Evolutionary conservation across 2,888 invertebrate genomes (phyloP).

Genomic region (Thera obeliscata): DNA sequence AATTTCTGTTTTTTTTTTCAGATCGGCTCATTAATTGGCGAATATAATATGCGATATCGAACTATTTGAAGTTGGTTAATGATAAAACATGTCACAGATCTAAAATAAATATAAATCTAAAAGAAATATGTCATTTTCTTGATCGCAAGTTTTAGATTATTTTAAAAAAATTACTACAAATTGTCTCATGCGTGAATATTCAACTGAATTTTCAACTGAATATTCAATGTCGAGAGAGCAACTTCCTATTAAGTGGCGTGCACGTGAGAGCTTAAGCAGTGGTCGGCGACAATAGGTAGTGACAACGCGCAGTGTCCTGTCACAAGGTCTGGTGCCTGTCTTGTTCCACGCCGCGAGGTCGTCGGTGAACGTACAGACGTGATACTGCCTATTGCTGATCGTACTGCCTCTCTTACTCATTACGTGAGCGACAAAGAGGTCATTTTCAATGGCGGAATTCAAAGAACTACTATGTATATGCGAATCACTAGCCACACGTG

Average conservation of each 20-base stretch:
- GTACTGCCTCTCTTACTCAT: conserved; percentile 43
- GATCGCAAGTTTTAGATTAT: too few relatives aligned
- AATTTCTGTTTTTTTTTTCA: too few relatives aligned
- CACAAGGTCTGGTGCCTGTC: conserved; percentile 69
- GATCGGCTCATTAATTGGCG: too few relatives aligned
- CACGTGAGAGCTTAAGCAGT: conserved; percentile 44
- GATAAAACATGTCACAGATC: too few relatives aligned
- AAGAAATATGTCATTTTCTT: too few relatives aligned
- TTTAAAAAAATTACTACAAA: not conserved
- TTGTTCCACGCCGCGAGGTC: conserved; percentile 66
- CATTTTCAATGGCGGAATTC: conserved; percentile 26
- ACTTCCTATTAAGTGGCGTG: conserved; percentile 44
- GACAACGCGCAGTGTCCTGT: conserved; percentile 56
- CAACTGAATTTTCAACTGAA: too few relatives aligned
- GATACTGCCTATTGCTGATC: conserved; percentile 51
- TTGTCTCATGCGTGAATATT: too few relatives aligned
- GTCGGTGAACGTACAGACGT: conserved; percentile 71
- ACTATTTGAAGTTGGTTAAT: too few relatives aligned
- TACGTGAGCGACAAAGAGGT: conserved; percentile 36
- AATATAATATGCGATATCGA: too few relatives aligned
- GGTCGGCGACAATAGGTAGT: conserved; percentile 51
- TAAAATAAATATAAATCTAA: too few relatives aligned
- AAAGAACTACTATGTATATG: conserved; percentile 29
- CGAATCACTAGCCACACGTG: not conserved
- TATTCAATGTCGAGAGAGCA: conserved; percentile 29